These are phyloP conservation scores for Grammomys surdaster DNA, from an alignment of 2,113 vertebrate species.

Conservation along the genomic window DNA sequence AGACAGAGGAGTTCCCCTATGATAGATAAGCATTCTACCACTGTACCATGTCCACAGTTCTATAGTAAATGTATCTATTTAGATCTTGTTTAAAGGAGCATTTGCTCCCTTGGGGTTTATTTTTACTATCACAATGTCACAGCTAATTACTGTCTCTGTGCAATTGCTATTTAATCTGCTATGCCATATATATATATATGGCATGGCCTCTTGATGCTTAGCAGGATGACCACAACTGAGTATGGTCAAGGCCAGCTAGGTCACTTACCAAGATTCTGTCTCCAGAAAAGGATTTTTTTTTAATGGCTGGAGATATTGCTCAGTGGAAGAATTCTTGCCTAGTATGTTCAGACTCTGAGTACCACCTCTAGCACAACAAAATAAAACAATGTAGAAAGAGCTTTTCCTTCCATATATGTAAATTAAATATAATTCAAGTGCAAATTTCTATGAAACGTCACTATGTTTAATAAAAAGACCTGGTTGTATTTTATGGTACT, in stretches of 20 bases:
- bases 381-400: background rate
- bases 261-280: background rate
- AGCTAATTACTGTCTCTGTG: background rate
- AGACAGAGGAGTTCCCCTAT: background rate
- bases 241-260: background rate
- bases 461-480: conserved; percentile 10
- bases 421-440: conserved; percentile 34
- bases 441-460: conserved; percentile 16
- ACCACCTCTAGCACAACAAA: background rate
- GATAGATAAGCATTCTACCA: too few relatives aligned
- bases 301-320: background rate
- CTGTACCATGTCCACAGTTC: too few relatives aligned
- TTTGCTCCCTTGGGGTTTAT: conserved; percentile 29
- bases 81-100: background rate
- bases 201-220: too few relatives aligned
- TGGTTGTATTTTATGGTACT: background rate
- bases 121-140: background rate
- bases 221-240: background rate
- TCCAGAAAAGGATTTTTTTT: background rate
- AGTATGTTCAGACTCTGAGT: background rate
- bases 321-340: background rate
- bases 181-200: too few relatives aligned
- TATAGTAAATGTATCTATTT: background rate
- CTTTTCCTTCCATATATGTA: background rate
- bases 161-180: background rate